Evolutionary conservation across 2,888 invertebrate species (phyloP), one percentile per base, ranked within the genome.

Genomic region (Volucella bombylans): DNA sequence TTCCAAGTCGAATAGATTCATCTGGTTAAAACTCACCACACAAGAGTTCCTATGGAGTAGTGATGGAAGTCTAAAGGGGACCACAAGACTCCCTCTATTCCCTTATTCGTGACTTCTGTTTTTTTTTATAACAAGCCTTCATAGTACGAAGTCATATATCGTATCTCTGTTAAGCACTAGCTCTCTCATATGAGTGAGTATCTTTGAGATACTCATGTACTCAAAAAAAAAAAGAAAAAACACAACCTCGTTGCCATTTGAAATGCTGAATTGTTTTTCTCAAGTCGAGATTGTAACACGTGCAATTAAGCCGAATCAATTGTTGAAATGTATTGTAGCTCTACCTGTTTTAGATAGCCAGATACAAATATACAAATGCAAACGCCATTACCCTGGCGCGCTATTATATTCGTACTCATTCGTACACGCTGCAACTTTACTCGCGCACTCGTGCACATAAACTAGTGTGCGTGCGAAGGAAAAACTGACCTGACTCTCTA

Each of bases 401-500:
- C 38, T 41, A 52, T 52, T 39, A 45, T 52, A 15, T 52, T 15
- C 18, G 18, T 18, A 52, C 52, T 23, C 15, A 18, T 18, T 45
- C 43, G 14, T 39, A 23, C 18, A 23, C 3, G 18, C 18, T 23
- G 18, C 18, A 23, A 23, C 18, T 23, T 39, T 41, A 15, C 65
- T 14, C 31, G 31, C 31, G 31, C 6, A 6, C 31, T 6, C 31
- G 9, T 10, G 18, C 12, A 9, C 1, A n/a, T 8, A n/a, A 8
- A 45, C 8, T 1, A 52, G 49, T 74, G 47, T 71, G 55, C 11
- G 52, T 38, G 61, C 38, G 49, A 18, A 45, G 6, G 50, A 23
- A 69, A 50, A 79, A 85, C 85, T 85, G 85, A 85, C 85, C 85
- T 85, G 81, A 72, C 85, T 76, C 85, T 85, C 81, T 85, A 85